Evolutionary conservation across 2,113 vertebrate species (phyloP).

Genomic region (Saguinus imperator): DNA sequence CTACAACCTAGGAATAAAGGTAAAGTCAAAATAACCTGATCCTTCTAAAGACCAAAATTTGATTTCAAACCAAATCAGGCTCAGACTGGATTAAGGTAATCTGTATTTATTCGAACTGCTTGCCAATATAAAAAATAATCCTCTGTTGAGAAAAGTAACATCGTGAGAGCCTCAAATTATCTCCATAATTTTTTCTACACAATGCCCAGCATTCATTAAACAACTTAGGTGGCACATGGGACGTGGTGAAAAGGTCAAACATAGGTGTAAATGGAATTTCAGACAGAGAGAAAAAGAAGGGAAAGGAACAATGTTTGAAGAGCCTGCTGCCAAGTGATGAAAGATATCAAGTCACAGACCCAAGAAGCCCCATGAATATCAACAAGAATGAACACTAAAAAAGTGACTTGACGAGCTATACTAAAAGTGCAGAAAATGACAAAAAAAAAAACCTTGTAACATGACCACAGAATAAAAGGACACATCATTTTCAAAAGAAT

Average conservation of each 20-base stretch:
- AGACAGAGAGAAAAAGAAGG: background rate
- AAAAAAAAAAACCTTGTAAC: background rate
- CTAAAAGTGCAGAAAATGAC: background rate
- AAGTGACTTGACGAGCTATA: background rate
- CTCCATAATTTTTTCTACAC: background rate
- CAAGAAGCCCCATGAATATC: background rate
- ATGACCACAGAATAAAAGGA: background rate
- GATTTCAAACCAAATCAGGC: background rate
- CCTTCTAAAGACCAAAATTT: background rate
- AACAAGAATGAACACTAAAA: background rate
- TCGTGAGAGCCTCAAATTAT: background rate
- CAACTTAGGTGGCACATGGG: background rate
- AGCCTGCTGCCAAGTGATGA: background rate
- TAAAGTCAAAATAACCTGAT: background rate
- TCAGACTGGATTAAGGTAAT: background rate
- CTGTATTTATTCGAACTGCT: background rate
- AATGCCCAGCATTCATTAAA: background rate
- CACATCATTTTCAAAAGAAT: background rate
- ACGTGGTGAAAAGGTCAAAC: background rate
- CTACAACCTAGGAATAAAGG: background rate
- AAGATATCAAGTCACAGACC: background rate
- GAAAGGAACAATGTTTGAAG: background rate
- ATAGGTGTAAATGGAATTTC: background rate
- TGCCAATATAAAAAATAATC: background rate
- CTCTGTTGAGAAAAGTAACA: background rate